Conservation (phyloP, 2,888 invertebrate species). For the Pasiphila rectangulata region DNA sequence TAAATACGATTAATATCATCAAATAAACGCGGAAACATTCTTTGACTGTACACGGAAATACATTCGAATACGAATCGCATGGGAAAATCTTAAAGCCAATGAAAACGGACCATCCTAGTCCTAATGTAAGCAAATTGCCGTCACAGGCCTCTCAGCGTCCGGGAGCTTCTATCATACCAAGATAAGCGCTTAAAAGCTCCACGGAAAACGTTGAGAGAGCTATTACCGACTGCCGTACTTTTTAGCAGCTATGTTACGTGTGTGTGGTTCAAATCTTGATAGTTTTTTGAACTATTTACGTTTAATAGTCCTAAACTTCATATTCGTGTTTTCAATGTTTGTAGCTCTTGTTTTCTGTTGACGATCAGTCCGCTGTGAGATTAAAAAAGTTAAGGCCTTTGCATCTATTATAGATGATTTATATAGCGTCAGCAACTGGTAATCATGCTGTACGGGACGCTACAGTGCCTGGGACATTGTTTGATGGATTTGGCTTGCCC, state of each 20-base stretch:
- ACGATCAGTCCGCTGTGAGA: too few species aligned
- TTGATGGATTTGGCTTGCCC: too few species aligned
- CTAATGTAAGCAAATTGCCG: conserved; percentile 81
- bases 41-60: conserved; percentile 27
- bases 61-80: conserved; percentile 44
- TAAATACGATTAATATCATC: too few species aligned
- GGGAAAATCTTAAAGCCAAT: conserved; percentile 48
- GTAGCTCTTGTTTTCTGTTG: too few species aligned
- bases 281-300: too few species aligned
- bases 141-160: conserved; percentile 75
- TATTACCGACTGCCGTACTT: conserved; percentile 65
- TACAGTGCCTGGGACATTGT: too few species aligned
- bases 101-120: conserved; percentile 70
- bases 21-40: too few species aligned
- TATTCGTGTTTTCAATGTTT: too few species aligned
- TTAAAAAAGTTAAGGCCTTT: too few species aligned
- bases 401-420: too few species aligned
- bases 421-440: too few species aligned
- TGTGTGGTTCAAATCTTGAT: neutral
- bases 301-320: neutral
- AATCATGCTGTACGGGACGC: too few species aligned
- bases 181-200: conserved; percentile 81
- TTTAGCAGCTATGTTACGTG: conserved; percentile 52
- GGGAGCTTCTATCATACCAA: conserved; percentile 78
- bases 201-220: conserved; percentile 73